Base-by-base conservation (phyloP, 1,140 invertebrate species). In the Papilio xuthus region DNA sequence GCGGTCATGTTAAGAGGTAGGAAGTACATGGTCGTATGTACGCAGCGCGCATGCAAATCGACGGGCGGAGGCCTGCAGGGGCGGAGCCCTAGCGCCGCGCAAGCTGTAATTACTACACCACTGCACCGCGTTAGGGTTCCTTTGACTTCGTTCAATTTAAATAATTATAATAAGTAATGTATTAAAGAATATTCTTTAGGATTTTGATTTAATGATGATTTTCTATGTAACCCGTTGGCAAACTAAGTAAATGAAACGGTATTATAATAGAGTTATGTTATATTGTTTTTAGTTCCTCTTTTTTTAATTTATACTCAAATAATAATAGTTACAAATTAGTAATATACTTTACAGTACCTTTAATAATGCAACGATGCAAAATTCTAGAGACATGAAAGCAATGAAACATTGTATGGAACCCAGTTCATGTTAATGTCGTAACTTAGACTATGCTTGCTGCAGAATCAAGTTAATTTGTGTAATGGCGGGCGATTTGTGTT, bases 401-500 rank as follows among this genome's bases (percentile, higher is more conserved):
- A 6, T 47, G 0, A 60, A 28, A 67, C 13, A 28, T 63, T 32
- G 3, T 67, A 67, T 13, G 26, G 60, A 67, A 67, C 60, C 26
- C 60, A 7, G 0, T 32, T 28, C 12, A 18, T 28, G 60, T 67
- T 15, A 32, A 67, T 15, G 60, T 67, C 12, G 13, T 15, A 32
- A 67, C 12, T 67, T 67, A 60, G 60, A 26, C 23, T 20, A 32
- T 12, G 12, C 4, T 63, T 63, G 26, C 60, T 15, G 8, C 53
- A n/a, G 60, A 67, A 67, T 67, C 60, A 67, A 67, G 60, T 67
- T 67, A 67, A 67, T 67, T 67, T 28, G 60, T 26, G 26, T 67
- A 67, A 67, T 67, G 60, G 60, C 60, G 60, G 37, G 2, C 69
- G 69, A 70, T 70, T 70, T 70, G 69, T 70, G 32, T 70, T 70